Conservation (phyloP, 2,888 invertebrate species). For the Acholoe squamosa region DNA sequence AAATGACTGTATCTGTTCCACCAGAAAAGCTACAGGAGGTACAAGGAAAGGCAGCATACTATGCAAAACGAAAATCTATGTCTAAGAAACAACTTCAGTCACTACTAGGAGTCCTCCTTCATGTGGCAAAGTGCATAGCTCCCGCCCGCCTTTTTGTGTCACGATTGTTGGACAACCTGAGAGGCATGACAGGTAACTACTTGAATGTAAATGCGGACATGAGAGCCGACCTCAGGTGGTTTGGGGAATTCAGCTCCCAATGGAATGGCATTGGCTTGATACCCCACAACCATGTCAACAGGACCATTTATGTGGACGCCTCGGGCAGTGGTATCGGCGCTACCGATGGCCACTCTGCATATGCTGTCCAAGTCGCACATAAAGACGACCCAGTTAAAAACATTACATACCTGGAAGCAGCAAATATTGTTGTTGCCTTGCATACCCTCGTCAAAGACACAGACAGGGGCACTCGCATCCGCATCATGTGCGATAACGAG, state of each 20-base stretch:
- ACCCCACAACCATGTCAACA: neutral
- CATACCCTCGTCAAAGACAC: no score
- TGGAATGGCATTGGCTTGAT: neutral
- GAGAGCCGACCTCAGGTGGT: no score
- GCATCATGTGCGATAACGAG: no score
- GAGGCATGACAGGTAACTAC: neutral
- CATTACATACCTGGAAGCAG: neutral
- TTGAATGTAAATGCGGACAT: neutral
- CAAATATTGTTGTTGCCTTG: slow-evolving; percentile 22
- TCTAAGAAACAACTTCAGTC: neutral
- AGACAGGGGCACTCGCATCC: no score
- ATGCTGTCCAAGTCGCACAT: neutral
- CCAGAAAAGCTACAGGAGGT: neutral
- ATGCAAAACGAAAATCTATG: neutral
- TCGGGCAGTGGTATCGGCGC: neutral
- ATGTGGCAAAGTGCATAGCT: neutral
- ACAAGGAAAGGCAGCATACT: neutral
- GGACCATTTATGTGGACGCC: neutral
- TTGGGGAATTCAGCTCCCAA: neutral
- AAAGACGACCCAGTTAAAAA: neutral
- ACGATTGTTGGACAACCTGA: neutral
- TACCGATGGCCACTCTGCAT: neutral
- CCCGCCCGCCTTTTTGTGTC: slow-evolving; percentile 20
- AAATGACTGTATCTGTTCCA: neutral
- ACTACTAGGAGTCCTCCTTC: no score